These are phyloP conservation scores for Latrodectus elegans DNA, from an alignment of 2,888 invertebrate species.

Conservation along the genomic window DNA sequence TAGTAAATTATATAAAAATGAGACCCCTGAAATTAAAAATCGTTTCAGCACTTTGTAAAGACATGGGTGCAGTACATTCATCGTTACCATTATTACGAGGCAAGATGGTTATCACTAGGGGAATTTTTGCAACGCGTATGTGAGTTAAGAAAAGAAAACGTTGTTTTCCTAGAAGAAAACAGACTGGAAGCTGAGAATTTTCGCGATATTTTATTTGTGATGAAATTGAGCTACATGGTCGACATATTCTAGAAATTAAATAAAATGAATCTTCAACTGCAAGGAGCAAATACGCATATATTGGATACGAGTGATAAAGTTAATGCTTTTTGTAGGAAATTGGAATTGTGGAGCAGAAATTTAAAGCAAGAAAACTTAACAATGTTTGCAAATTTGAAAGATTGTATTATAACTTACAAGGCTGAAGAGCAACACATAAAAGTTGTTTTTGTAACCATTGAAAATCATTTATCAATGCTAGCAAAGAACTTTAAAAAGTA, in stretches of 20 bases:
- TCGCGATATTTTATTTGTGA: too few species aligned
- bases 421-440: constrained; percentile 27
- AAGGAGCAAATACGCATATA: constrained; percentile 48
- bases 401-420: constrained; percentile 29
- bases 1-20: too few species aligned
- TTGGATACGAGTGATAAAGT: constrained; percentile 41
- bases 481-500: neutral
- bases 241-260: constrained; percentile 56
- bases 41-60: too few species aligned
- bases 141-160: too few species aligned
- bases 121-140: too few species aligned
- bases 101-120: too few species aligned
- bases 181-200: too few species aligned
- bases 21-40: too few species aligned
- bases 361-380: constrained; percentile 5
- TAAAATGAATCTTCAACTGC: constrained; percentile 49
- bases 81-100: too few species aligned
- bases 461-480: constrained; percentile 8
- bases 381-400: neutral
- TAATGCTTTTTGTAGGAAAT: neutral
- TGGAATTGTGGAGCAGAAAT: neutral
- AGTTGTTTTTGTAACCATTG: constrained; percentile 20
- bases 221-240: too few species aligned
- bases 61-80: too few species aligned
- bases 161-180: too few species aligned